Base-by-base conservation (phyloP, 37 sponge, comb jelly and placozoan species). In the Eunapius fragilis region DNA sequence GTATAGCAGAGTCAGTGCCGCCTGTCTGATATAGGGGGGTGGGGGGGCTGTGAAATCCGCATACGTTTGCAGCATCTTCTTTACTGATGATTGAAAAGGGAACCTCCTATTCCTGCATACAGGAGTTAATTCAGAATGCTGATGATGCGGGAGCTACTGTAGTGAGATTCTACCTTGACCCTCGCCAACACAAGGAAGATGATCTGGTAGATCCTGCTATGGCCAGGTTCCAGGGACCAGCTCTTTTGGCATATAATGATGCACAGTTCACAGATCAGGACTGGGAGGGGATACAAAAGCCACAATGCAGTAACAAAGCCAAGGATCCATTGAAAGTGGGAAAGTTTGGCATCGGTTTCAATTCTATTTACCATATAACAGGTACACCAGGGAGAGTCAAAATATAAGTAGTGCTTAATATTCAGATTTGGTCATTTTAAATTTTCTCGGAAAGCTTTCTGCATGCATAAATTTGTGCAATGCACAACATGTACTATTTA, bases 121-220 rank as follows among this genome's bases (percentile, higher is more conserved):
- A 84, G 69, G 93, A 92, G 69, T 37, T 92, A 33, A 85, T 92
- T 49, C 93, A 92, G 78, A 88, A 92, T 88, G 93, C 93, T 34
- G 93, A 92, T 31, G 93, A 92, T 85, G 89, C 93, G 17, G 76
- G 86, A 27, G 93, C 93, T 11, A 85, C 82, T 30, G 84, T 80
- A 38, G 74, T 93, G 27, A 77, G 47, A 25, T 89, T 93, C 35
- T 68, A 81, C 25, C 75, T 93, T 14, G 93, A 93, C 67, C 31
- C 37, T 28, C 67, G 88, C 19, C 34, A 48, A 24, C 34, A 67
- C 12, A 50, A 32, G 68, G 47, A 48, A 26, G 24, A 9, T 0
- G 24, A 33, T 35, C 83, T 82, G 30, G 70, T 82, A 31, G 41
- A 70, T 19, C 34, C 75, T 23, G 37, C 33, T 11, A 30, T 89